Evolutionary conservation across 1,140 invertebrate genomes (phyloP), one percentile per base, ranked within the genome.

Genomic region (Pomacea maculata): DNA sequence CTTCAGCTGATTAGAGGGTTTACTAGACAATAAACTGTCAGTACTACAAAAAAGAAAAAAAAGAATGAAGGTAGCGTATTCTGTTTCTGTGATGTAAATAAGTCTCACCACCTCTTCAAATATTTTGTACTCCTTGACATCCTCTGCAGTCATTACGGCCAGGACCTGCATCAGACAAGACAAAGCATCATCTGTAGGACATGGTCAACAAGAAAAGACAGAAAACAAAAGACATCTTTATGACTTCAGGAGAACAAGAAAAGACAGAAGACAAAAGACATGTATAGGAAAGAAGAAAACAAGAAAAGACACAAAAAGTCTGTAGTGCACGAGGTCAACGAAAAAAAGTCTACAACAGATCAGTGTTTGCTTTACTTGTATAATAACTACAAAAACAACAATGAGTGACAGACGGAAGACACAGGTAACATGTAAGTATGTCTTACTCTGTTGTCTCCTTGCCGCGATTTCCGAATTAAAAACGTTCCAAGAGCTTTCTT

Each of bases 121-220:
- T 14, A 78, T 78, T 34, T 78, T 78, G 75, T 78, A 78, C 52
- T 78, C 75, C 34, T 68, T 67, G 17, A 68, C 75, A 68, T 68
- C 75, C 19, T 78, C 75, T 54, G 64, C 1, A 10, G 75, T 78
- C 75, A 78, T 78, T 4, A 78, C 75, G n/a, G 63, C 75, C 17
- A 78, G 64, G 1, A 78, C 75, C 75, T 78, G 75, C 12, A 5
- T n/a, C 1, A 63, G n/a, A 75, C 55, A 75, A 10, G 34, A 29
- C n/a, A 61, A 17, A 61, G 9, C 57, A 11, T 61, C 57, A 17
- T 11, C 57, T 61, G 57, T 61, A 11, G 1, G 57, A 9, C 57
- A 45, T 45, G 34, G 6, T 45, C 34, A 45, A 45, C 34, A 45
- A 45, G 3, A 45, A 45, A 45, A 45, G 34, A 45, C 45, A 75